Evolutionary conservation across 2,113 vertebrate genomes (phyloP), one percentile per base, ranked within the genome.

Genomic region (Colistium nudipinnis): DNA sequence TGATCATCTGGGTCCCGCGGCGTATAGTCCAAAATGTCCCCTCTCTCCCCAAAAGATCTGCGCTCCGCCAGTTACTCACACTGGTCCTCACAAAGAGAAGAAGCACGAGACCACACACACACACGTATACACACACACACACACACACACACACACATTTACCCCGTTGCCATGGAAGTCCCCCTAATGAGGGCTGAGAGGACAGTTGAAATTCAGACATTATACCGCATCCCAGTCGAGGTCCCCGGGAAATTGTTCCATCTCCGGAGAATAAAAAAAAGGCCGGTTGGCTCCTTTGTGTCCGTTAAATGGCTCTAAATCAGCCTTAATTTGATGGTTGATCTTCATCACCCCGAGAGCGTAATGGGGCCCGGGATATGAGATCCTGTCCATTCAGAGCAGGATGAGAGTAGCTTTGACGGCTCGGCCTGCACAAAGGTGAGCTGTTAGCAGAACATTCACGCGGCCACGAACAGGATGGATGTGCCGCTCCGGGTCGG

Each of bases 261-360:
- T 86, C 77, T 86, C 35, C 33, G 16, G 44, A 66, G 35, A 63
- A n/a, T n/a, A 33, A 55, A 62, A 60, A 73, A 69, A 62, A 77
- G n/a, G 7, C 61, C 17, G 17, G 44, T 76, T 36, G 62, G 62
- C 70, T 74, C 70, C 60, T 85, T 88, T 86, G 79, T 86, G 78
- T 86, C 81, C n/a, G 70, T 88, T 88, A 88, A 92, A 87, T 80
- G 87, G 65, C 83, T 68, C 65, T 75, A 85, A 89, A 90, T 91
- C 89, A 78, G 88, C 74, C 74, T 81, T 89, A 81, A 92, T 91
- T 86, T 90, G 87, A 90, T 85, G 87, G 90, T 85, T 89, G 90
- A 91, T 88, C 89, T 77, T 78, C 57, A 49, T 87, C 78, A 83
- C 87, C 86, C 81, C 62, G 79, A 41, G 62, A 78, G 82, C 71